Percentiles rank a stretch among this genome's conserved stretches.
Evolutionary conservation across 2,797 vertebrate species (phyloP).

Genomic region (Lepilemur ruficaudatus): DNA sequence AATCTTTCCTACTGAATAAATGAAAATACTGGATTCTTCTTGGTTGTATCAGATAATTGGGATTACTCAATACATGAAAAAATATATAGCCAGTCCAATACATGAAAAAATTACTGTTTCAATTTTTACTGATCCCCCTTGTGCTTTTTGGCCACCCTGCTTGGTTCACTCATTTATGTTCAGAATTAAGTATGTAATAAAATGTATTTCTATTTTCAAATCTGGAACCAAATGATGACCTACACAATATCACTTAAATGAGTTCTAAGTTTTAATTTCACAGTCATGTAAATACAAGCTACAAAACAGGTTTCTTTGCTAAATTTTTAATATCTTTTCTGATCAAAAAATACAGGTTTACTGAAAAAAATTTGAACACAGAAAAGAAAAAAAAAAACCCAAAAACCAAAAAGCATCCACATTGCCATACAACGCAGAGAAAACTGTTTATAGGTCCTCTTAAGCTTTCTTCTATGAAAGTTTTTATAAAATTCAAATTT

Average conservation of each 20-base stretch:
- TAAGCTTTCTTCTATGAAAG: neutral
- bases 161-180: neutral
- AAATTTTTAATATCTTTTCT: neutral
- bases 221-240: neutral
- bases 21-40: neutral
- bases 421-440: neutral
- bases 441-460: neutral
- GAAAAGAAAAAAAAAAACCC: neutral
- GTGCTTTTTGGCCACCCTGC: neutral
- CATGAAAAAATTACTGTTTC: neutral
- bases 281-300: neutral
- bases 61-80: neutral
- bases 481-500: neutral
- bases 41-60: neutral
- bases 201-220: neutral
- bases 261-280: conserved; percentile 15
- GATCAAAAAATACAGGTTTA: neutral
- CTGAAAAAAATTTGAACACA: neutral
- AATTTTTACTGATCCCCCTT: neutral
- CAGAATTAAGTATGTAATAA: neutral
- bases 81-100: neutral
- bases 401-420: neutral
- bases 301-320: neutral
- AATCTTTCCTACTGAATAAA: neutral
- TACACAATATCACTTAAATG: neutral